Percentiles rank a stretch among this genome's conserved stretches.
phyloP scores from a whole-genome alignment of 2,113 vertebrate genomes.

The Symphodus melops region DNA sequence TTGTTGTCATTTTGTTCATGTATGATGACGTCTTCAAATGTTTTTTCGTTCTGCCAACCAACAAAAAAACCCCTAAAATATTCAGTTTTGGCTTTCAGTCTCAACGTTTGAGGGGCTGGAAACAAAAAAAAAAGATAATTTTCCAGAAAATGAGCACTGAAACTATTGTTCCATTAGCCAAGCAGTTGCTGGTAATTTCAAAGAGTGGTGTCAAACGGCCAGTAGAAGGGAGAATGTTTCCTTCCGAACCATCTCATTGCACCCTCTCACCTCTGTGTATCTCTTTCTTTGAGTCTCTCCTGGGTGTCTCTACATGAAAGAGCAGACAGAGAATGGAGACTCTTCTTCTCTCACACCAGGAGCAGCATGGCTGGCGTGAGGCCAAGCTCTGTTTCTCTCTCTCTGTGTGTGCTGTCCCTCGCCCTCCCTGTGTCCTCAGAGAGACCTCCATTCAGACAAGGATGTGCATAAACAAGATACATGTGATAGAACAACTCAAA shows the following conservation, averaged over 20 bases:
- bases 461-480: not conserved
- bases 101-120: not conserved
- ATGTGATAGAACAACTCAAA: no score
- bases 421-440: slow-evolving; percentile 17
- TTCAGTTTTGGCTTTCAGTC: not conserved
- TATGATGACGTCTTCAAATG: not conserved
- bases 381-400: slow-evolving; percentile 39
- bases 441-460: not conserved
- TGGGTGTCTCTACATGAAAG: slow-evolving; percentile 61
- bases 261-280: slow-evolving; percentile 54
- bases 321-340: slow-evolving; percentile 56
- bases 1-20: not conserved
- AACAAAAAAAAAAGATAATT: not conserved
- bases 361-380: slow-evolving; percentile 58
- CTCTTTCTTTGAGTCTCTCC: slow-evolving; percentile 52
- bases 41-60: not conserved
- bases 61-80: no score
- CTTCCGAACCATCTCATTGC: slow-evolving; percentile 41
- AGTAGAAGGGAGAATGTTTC: slow-evolving; percentile 40
- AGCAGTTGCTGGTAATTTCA: slow-evolving; percentile 23
- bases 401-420: slow-evolving; percentile 17
- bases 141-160: no score
- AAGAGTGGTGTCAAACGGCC: slow-evolving; percentile 26
- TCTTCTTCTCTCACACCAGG: slow-evolving; percentile 69
- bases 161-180: not conserved